phyloP scores from a whole-genome alignment of 1,140 invertebrate genomes.

The Lucilia sericata region DNA sequence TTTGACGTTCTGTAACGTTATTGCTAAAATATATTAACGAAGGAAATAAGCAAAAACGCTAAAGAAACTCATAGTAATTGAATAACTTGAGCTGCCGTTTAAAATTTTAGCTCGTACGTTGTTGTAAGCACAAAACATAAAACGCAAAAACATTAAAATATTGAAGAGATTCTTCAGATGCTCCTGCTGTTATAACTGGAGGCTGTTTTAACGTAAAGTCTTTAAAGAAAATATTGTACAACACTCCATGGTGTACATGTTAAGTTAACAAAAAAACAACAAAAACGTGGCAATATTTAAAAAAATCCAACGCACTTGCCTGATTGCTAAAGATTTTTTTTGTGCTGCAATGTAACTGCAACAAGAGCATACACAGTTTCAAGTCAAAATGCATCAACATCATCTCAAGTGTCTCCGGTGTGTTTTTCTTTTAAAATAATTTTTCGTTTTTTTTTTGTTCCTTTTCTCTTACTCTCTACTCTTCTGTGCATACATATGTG shows the following conservation, averaged over 20 bases:
- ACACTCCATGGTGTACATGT: too few relatives aligned
- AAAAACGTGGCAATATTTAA: neutral
- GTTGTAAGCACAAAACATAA: neutral
- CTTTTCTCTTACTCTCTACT: too few relatives aligned
- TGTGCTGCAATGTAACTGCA: neutral
- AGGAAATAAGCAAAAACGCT: neutral
- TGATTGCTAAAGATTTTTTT: neutral
- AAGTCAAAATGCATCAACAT: slow-evolving; percentile 31
- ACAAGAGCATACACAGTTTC: neutral
- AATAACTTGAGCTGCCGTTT: slow-evolving; percentile 5
- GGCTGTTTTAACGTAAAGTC: neutral
- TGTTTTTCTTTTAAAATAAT: neutral
- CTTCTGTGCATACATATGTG: neutral
- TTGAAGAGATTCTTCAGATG: neutral
- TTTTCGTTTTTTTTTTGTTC: slow-evolving; percentile 1
- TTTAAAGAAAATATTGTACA: neutral
- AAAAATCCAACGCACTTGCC: neutral
- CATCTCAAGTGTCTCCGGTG: slow-evolving; percentile 24
- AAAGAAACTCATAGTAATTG: neutral
- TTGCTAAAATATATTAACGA: neutral
- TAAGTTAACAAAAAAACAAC: neutral
- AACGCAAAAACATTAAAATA: neutral
- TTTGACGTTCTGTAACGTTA: too few relatives aligned
- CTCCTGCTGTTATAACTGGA: neutral
- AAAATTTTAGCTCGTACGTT: neutral